Base-by-base conservation (phyloP, 2,113 vertebrate species). In the Brachirus orientalis region DNA sequence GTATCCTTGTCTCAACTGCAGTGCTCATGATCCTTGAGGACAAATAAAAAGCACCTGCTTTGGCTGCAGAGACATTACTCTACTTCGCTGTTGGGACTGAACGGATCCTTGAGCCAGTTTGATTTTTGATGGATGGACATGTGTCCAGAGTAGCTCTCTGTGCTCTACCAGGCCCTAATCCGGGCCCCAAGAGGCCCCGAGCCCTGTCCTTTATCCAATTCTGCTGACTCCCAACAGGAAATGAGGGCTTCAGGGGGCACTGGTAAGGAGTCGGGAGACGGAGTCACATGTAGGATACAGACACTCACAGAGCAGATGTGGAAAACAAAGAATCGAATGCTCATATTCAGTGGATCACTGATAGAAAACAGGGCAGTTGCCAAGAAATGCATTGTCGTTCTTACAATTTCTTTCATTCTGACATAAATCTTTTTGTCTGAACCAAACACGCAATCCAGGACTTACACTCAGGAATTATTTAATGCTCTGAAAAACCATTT, bases 181-280 rank as follows among this genome's bases (percentile, higher is more conserved):
- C 54, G 6, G 74, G 61, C 72, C 79, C 82, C 82, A 28, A 76
- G 71, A 76, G 86, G 80, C 81, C 69, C 60, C 41, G 33, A 54
- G 63, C 68, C 12, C 47, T 54, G 86, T 83, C 79, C 76, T 90
- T 79, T 56, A 86, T 83, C 84, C 86, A 81, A 83, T 89, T 89
- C 83, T 62, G 46, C 72, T 19, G 52, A 75, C 79, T 89, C 72
- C 77, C 69, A 75, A 92, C 91, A 92, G 92, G 91, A 94, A 94
- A 93, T 93, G 92, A 93, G 90, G 90, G 85, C 86, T 90, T 93
- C 84, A 57, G 77, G 88, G 86, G 84, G 72, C 79, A 86, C 58
- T 53, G 59, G 73, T 80, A 63, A 70, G 55, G 71, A 79, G 76
- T 75, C 66, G 68, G 65, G 74, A 68, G 62, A 68, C 60, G 66